phyloP scores from a whole-genome alignment of 2,888 invertebrate species.

The Mimachlamys varia region DNA sequence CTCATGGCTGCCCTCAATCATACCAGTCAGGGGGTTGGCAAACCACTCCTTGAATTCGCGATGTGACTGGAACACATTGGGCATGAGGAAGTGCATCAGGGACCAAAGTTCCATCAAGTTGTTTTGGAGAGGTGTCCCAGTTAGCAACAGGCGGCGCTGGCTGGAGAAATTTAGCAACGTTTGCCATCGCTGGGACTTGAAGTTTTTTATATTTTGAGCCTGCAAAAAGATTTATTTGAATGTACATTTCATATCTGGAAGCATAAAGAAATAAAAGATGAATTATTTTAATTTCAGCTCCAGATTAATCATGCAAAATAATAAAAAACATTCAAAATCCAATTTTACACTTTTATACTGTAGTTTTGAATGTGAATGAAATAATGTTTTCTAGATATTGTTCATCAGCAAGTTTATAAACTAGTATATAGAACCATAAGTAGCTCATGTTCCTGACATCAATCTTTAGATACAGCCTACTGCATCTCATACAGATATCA shows the following conservation, averaged over 20 bases:
- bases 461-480: constrained; percentile 53
- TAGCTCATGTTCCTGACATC: constrained; percentile 51
- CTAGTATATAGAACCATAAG: not conserved
- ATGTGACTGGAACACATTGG: constrained; percentile 90
- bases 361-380: too few species aligned
- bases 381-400: too few species aligned
- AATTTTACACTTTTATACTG: too few species aligned
- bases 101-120: constrained; percentile 99
- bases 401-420: too few species aligned
- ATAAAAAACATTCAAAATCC: too few species aligned
- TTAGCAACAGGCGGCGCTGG: constrained; percentile 89
- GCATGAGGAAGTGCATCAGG: constrained; percentile 99
- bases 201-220: constrained; percentile 99
- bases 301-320: too few species aligned
- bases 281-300: too few species aligned
- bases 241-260: not conserved
- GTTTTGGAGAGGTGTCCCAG: constrained; percentile 99
- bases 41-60: constrained; percentile 98
- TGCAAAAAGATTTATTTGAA: constrained; percentile 78
- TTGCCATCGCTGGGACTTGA: constrained; percentile 99
- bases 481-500: constrained; percentile 54
- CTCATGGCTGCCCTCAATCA: constrained; percentile 96
- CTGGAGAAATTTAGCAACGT: constrained; percentile 97
- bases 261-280: not conserved
- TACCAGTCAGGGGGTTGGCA: constrained; percentile 96